phyloP scores from a whole-genome alignment of 2,888 invertebrate species.

The Ormyrus thymus region DNA sequence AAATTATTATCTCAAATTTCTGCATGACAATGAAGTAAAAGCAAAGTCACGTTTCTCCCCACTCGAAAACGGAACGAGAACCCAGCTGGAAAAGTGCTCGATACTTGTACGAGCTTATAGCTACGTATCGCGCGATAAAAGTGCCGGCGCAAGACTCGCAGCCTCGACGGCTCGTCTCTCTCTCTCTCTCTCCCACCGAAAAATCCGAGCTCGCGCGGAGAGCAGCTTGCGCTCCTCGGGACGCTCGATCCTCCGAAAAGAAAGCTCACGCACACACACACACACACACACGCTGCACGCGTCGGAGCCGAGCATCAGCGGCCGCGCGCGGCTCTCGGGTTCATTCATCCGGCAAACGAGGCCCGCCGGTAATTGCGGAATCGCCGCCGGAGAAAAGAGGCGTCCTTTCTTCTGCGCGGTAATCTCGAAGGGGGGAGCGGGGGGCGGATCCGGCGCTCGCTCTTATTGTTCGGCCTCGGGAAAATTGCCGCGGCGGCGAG shows the following conservation, averaged over 20 bases:
- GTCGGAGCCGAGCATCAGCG: neutral
- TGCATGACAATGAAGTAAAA: too few relatives aligned
- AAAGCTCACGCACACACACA: neutral
- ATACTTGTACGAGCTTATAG: too few relatives aligned
- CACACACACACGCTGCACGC: neutral
- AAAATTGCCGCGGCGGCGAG: too few relatives aligned
- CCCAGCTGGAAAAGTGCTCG: too few relatives aligned
- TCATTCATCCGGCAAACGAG: constrained; percentile 43
- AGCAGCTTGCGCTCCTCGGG: neutral
- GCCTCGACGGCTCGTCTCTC: too few relatives aligned
- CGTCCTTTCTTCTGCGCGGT: neutral
- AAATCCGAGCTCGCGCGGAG: too few relatives aligned
- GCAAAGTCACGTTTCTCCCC: too few relatives aligned
- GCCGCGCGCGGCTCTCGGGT: neutral
- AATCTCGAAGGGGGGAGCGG: neutral
- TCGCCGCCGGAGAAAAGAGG: constrained; percentile 1
- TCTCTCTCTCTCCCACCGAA: too few relatives aligned
- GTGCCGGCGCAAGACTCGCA: too few relatives aligned
- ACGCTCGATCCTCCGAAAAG: neutral
- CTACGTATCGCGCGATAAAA: too few relatives aligned
- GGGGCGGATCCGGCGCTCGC: constrained; percentile 8
- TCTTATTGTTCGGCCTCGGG: neutral
- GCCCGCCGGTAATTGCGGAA: constrained; percentile 21
- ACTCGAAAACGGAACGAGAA: too few relatives aligned
- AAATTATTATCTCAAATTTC: too few relatives aligned